Evolutionary conservation across 2,797 vertebrate species (phyloP), one percentile per base, ranked within the genome.

Genomic region (Pseudochirops cupreus): DNA sequence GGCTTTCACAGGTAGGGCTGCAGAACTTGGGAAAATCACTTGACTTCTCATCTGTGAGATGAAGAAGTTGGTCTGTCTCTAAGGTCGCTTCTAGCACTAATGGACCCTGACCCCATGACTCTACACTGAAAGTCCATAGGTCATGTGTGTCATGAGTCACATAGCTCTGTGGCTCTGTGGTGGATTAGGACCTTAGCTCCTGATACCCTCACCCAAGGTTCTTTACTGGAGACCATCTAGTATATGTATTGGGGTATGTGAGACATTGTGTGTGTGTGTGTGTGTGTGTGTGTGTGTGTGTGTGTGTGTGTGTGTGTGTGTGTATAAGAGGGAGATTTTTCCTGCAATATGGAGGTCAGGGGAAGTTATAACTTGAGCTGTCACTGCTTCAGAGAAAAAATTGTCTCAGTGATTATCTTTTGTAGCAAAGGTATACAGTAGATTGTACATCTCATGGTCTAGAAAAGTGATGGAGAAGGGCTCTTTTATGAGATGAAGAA

Each of bases 1-100:
- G 82, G 99, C 98, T 74, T 98, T 99, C 59, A 98, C 99, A 93
- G 99, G 99, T 99, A 98, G 96, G 59, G 33, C 11, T 21, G 0
- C 52, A 2, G 0, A 2, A 7, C 1, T 29, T 21, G 24, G 0
- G 3, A 26, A 1, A 2, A 39, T 5, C 24, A 39, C n/a, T 67
- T 16, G 5, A 1, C 62, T 46, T 82, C n/a, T 82, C 18, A 24
- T 39, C 67, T 82, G 7, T 21, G n/a, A 82, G n/a, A 39, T 82
- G n/a, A 82, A 82, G n/a, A 82, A 82, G 18, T 82, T 82, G 18
- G 18, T 82, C n/a, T 39, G 6, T 24, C n/a, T 74, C 12, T 14
- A 14, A 33, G 31, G 11, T 33, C 12, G 13, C 33, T n/a, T 33
- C n/a, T 82, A 82, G n/a, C 6, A 46, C 67, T 39, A 24, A 82